These are phyloP conservation scores for Pristiophorus japonicus DNA, from an alignment of 2,113 vertebrate genomes.

Conservation along the genomic window DNA sequence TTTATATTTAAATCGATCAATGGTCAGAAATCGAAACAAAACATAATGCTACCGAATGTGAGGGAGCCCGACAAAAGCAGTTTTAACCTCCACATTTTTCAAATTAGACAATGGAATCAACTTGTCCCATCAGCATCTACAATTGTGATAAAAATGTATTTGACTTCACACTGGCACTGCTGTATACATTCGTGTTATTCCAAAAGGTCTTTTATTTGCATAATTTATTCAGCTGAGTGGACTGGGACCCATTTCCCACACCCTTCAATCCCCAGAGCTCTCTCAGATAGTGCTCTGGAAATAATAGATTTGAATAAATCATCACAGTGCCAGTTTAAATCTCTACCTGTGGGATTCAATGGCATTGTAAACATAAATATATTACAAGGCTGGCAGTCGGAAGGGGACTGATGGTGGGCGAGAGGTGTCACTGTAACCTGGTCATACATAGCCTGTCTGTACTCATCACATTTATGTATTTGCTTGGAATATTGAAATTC, in stretches of 20 bases:
- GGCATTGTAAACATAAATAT: neutral
- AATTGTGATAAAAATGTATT: neutral
- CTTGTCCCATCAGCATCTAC: neutral
- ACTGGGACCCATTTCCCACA: neutral
- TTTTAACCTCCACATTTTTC: neutral
- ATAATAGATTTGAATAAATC: neutral
- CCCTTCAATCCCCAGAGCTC: neutral
- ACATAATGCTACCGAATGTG: neutral
- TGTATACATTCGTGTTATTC: neutral
- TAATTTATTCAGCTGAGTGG: neutral
- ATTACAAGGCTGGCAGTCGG: neutral
- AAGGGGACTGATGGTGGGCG: neutral
- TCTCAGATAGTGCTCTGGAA: neutral
- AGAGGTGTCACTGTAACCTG: neutral
- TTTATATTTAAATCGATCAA: neutral
- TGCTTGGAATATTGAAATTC: neutral
- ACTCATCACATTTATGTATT: neutral
- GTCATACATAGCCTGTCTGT: neutral
- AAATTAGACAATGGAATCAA: neutral
- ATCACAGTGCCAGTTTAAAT: neutral
- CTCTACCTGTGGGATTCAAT: neutral
- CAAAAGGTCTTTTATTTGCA: neutral
- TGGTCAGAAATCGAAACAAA: neutral
- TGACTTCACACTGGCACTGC: neutral
- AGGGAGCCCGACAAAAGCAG: neutral